phyloP scores from a whole-genome alignment of 2,797 vertebrate species.

The Pipistrellus pipistrellus region DNA sequence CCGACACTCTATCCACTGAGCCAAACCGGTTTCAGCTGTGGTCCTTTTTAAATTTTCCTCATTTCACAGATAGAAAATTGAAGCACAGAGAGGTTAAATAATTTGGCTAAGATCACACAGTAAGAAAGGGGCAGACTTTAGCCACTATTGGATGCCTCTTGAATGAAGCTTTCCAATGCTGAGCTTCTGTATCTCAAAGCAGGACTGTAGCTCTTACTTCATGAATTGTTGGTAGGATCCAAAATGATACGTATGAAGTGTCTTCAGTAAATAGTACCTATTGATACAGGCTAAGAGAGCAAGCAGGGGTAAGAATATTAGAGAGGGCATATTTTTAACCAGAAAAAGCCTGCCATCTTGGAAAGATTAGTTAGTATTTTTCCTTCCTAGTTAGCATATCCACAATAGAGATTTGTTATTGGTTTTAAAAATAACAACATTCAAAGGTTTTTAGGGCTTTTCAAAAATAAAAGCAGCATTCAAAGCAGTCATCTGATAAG shows the following conservation, averaged over 20 bases:
- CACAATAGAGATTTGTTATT: background rate
- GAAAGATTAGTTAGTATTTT: background rate
- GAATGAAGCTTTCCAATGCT: background rate
- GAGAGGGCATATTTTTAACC: background rate
- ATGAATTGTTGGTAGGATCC: background rate
- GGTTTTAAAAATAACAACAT: background rate
- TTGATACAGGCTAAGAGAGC: background rate
- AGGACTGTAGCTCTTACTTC: background rate
- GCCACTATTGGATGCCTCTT: fast-evolving
- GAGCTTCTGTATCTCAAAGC: background rate
- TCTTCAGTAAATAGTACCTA: background rate
- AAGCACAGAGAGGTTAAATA: background rate
- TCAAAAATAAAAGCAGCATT: constrained; percentile 18
- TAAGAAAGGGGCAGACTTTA: background rate
- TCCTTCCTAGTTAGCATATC: background rate
- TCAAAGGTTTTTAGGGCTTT: background rate
- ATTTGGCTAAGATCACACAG: background rate
- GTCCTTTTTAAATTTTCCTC: background rate
- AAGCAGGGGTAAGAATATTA: too few species aligned
- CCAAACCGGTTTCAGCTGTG: too few species aligned
- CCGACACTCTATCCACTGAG: too few species aligned
- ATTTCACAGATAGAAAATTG: background rate
- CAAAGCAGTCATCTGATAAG: background rate
- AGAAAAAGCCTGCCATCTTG: background rate
- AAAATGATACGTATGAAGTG: background rate